A percentile compares a stretch with the other conserved stretches of the same genome.
These are phyloP conservation scores for Pogoniulus pusillus DNA, from an alignment of 2,797 vertebrate genomes.

Conservation along the genomic window DNA sequence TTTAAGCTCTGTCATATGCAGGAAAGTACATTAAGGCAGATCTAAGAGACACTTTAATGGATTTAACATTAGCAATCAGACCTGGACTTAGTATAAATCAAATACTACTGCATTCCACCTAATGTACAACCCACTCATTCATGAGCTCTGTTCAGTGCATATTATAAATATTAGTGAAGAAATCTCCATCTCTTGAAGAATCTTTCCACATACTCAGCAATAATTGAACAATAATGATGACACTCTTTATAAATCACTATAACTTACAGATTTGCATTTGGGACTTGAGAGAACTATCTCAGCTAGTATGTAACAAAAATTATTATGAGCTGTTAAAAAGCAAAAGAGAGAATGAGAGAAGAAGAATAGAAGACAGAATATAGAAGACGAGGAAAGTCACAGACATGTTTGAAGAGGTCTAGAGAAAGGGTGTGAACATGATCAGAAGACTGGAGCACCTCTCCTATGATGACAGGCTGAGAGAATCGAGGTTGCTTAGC, in stretches of 20 bases:
- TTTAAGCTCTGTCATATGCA: constrained; percentile 77
- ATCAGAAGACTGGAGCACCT: too few species aligned
- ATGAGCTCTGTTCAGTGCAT: constrained; percentile 74
- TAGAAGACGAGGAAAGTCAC: background rate
- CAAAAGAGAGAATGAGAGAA: constrained; percentile 29
- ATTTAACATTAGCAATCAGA: constrained; percentile 83
- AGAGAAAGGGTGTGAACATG: too few species aligned
- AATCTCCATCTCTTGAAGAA: constrained; percentile 73
- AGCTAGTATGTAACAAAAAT: constrained; percentile 66
- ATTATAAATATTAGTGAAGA: constrained; percentile 80
- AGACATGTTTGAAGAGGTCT: too few species aligned
- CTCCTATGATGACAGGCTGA: too few species aligned
- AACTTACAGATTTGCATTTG: constrained; percentile 78
- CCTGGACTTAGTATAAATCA: constrained; percentile 79
- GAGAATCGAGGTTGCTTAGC: too few species aligned
- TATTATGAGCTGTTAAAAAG: constrained; percentile 61
- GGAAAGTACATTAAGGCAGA: constrained; percentile 78
- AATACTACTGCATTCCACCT: constrained; percentile 72
- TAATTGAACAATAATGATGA: constrained; percentile 81
- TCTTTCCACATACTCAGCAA: constrained; percentile 75
- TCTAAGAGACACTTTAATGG: constrained; percentile 80
- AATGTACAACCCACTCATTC: constrained; percentile 77
- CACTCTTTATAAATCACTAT: constrained; percentile 78
- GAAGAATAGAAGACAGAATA: constrained; percentile 33
- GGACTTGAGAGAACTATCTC: constrained; percentile 72